Conservation (phyloP, 2,888 invertebrate genomes). For the Malthinus seriepunctatus region DNA sequence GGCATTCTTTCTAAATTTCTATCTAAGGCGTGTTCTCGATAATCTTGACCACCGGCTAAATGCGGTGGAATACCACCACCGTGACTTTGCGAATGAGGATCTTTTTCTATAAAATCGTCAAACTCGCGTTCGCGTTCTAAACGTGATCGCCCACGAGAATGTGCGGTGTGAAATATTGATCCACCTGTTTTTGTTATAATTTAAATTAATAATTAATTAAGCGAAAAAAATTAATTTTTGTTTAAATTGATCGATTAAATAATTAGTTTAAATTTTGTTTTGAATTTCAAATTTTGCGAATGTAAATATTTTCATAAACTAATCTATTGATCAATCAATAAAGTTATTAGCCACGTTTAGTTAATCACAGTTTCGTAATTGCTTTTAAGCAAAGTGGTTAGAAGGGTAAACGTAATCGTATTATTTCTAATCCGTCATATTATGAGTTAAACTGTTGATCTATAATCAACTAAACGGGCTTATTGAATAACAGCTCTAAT, state of each 20-base stretch:
- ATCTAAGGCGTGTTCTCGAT: constrained; percentile 43
- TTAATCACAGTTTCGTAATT: background rate
- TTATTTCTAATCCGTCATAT: too few relatives aligned
- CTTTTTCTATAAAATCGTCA: constrained; percentile 58
- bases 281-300: background rate
- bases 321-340: constrained; percentile 1
- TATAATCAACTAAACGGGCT: background rate
- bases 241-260: constrained; percentile 1
- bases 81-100: constrained; percentile 38
- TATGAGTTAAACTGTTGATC: background rate
- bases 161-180: constrained; percentile 55
- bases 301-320: background rate
- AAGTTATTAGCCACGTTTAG: background rate
- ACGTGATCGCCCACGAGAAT: constrained; percentile 56
- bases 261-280: background rate
- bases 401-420: too few relatives aligned
- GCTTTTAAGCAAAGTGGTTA: too few relatives aligned
- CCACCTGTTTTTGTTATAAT: constrained; percentile 42
- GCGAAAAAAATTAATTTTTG: constrained; percentile 19
- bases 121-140: constrained; percentile 58
- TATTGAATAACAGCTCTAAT: background rate
- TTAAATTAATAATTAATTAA: constrained; percentile 15
- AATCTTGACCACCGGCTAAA: constrained; percentile 51
- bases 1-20: constrained; percentile 44
- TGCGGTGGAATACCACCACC: constrained; percentile 43